These are phyloP conservation scores for Tragelaphus buxtoni DNA, from an alignment of 2,113 vertebrate genomes.

Conservation along the genomic window DNA sequence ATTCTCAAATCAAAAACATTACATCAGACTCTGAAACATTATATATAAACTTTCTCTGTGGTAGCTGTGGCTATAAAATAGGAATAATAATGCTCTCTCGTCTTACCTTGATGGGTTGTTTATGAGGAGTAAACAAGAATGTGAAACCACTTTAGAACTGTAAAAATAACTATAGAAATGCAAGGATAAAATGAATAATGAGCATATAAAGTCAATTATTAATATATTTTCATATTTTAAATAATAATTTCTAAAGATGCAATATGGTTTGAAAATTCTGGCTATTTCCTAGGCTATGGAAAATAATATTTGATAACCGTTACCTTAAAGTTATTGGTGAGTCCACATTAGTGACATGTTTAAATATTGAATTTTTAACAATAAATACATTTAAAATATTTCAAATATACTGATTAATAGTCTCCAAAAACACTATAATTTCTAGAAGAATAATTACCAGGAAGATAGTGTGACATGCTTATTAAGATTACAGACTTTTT, in stretches of 20 bases:
- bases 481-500: not conserved
- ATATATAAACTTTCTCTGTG: conserved; percentile 24
- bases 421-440: not conserved
- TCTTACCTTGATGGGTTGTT: conserved; percentile 34
- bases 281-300: not conserved
- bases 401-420: not conserved
- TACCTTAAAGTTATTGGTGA: not conserved
- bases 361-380: not conserved
- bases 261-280: not conserved
- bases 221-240: conserved; percentile 49
- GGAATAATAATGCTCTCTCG: conserved; percentile 39
- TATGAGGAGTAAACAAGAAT: conserved; percentile 49
- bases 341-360: not conserved
- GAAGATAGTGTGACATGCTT: not conserved
- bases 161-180: conserved; percentile 28
- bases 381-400: not conserved
- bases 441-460: not conserved
- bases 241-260: not conserved
- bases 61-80: not conserved
- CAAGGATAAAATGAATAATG: conserved; percentile 33
- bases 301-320: not conserved
- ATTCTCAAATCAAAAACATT: conserved; percentile 24
- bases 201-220: not conserved
- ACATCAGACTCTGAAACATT: conserved; percentile 4
- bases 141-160: conserved; percentile 15